Evolutionary conservation across 2,797 vertebrate species (phyloP).

Genomic region (Menidia menidia): DNA sequence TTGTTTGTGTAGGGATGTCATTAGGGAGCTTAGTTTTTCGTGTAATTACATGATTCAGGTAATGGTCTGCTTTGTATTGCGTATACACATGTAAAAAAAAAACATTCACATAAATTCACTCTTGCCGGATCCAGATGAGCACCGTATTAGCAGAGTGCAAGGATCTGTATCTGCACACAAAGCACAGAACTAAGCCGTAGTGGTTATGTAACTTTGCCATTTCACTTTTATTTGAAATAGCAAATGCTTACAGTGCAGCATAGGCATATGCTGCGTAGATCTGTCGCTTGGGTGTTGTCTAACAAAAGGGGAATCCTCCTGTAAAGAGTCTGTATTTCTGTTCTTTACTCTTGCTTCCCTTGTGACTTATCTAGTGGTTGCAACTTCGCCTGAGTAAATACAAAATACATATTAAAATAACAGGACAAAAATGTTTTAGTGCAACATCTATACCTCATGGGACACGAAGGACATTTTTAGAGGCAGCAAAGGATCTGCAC

Average conservation of each 20-base stretch:
- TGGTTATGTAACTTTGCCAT: conserved; percentile 80
- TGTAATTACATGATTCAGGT: conserved; percentile 56
- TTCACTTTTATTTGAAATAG: conserved; percentile 76
- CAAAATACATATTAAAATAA: conserved; percentile 6
- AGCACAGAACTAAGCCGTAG: conserved; percentile 70
- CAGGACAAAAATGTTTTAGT: neutral
- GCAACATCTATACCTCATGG: conserved; percentile 2
- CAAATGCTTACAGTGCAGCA: conserved; percentile 49
- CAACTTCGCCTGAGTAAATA: conserved; percentile 12
- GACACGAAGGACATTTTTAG: conserved; percentile 26
- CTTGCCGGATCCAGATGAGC: conserved; percentile 46
- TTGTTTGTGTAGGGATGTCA: conserved; percentile 35
- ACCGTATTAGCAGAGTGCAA: conserved; percentile 66
- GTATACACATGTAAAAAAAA: conserved; percentile 17
- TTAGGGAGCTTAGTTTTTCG: conserved; percentile 40
- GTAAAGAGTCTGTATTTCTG: conserved; percentile 21
- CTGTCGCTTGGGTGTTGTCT: conserved; percentile 27
- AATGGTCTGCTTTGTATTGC: conserved; percentile 36
- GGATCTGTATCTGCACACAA: conserved; percentile 68
- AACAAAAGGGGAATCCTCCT: conserved; percentile 40
- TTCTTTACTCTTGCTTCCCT: conserved; percentile 22
- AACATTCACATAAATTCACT: conserved; percentile 31
- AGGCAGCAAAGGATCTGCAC: conserved; percentile 30
- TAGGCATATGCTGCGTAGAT: conserved; percentile 28
- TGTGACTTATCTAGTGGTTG: conserved; percentile 22